Base-by-base conservation (phyloP, 2,888 invertebrate species). In the Drosophila falleni region DNA sequence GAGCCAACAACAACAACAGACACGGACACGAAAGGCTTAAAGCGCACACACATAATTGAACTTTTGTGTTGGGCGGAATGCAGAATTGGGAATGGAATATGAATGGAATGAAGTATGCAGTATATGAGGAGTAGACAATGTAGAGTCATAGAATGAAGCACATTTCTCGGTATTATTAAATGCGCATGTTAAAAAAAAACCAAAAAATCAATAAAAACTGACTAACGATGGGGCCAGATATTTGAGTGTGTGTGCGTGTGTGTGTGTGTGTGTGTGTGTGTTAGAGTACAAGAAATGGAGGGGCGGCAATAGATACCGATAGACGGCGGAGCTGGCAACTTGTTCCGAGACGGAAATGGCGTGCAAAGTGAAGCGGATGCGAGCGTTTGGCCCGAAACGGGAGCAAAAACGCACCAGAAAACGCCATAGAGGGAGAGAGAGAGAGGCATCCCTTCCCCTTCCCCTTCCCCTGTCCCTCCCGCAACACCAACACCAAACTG, bases 331-430 rank as follows among this genome's bases (percentile, higher is more conserved):
- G 77, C 80, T 70, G 68, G 65, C 73, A 82, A 74, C 74, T 82
- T 82, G 83, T 73, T 74, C 66, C 76, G 71, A 56, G 66, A 74
- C 84, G 84, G 84, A 85, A 85, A 85, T 85, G 84, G 84, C 80
- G 87, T 87, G 85, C 87, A 82, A 82, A 87, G 88, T 81, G 81
- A 83, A 87, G 79, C 86, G 86, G 88, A 86, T 85, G 79, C 72
- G 63, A 81, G 69, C 82, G 83, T 87, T 87, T 87, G 74, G 83
- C 68, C 33, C 55, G 2, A 87, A 85, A 85, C 87, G 83, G 80
- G 76, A 83, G 87, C 81, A 87, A 71, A 71, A 86, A 88, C 84
- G 86, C 86, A 86, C 81, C 85, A 79, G 49, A 49, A 49, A 49
- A 78, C 67, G 71, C 71, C 71, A 81, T 64, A 76, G n/a, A 31